Evolutionary conservation across 1,140 invertebrate species (phyloP), one percentile per base, ranked within the genome.

Genomic region (Hycleus phaleratus): DNA sequence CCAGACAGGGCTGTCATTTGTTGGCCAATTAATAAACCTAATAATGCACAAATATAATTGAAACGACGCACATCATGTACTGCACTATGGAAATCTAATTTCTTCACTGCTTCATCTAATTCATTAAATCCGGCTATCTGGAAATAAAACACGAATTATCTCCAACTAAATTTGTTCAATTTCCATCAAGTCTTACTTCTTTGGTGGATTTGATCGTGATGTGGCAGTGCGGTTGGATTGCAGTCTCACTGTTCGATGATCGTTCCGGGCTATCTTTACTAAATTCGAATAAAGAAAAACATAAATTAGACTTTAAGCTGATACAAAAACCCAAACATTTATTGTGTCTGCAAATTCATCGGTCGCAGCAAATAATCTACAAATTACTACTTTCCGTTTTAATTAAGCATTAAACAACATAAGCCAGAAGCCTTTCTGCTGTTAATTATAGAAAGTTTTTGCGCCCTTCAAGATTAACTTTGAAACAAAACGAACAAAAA

Each of bases 61-160:
- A 98, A 97, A 50, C 95, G 80, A 49, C 93, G 83, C 10, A 91
- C 89, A 76, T 99, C 95, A 53, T 88, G 86, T 32, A 97, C 93
- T 3, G 95, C 95, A 58, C 90, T 92, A 52, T 90, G 85, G 77
- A 98, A 94, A 75, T 98, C 95, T 42, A 98, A 76, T 56, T 91
- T 85, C 69, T 93, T 90, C 11, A 99, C 86, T 2, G 93, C 95
- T 76, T 98, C 96, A 66, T 90, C 92, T 39, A 99, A 79, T 46
- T 91, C 93, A 73, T 96, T 97, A 74, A 95, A 94, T 43, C 92
- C 91, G 58, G 93, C 93, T 69, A 95, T 94, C 90, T 94, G 72
- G 39, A 73, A 56, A 25, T 49, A 40, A 46, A 6, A 51, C 46
- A 39, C 10, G 40, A 42, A 18, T 38, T 3, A 48, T 4, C 42